phyloP scores from a whole-genome alignment of 2,113 vertebrate genomes.

The Microcebus murinus region DNA sequence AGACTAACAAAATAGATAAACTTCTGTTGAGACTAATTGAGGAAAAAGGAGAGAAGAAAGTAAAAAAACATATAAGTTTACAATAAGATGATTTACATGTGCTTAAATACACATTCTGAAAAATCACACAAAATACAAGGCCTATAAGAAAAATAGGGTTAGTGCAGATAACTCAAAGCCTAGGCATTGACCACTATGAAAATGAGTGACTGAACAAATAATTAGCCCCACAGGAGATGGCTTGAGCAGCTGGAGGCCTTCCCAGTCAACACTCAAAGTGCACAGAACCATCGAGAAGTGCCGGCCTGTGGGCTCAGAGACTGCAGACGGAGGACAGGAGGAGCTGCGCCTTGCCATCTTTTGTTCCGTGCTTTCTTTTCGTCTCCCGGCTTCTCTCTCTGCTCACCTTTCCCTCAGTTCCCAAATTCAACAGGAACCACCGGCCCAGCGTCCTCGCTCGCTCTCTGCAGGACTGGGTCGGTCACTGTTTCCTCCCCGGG shows the following conservation, averaged over 20 bases:
- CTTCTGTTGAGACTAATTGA: background rate
- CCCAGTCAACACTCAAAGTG: background rate
- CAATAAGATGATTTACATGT: background rate
- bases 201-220: background rate
- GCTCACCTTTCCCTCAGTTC: background rate
- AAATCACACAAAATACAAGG: background rate
- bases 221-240: too few species aligned
- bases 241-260: background rate
- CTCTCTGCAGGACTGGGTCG: background rate
- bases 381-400: background rate
- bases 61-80: background rate
- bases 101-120: background rate
- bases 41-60: background rate
- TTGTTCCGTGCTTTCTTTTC: background rate
- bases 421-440: background rate
- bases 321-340: background rate
- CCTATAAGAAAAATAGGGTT: background rate
- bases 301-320: background rate
- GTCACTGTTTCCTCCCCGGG: background rate
- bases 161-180: background rate
- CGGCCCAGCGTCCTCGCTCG: rapidly evolving
- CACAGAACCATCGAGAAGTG: background rate
- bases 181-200: background rate
- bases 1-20: background rate
- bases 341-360: too few species aligned